Evolutionary conservation across 1,140 invertebrate genomes (phyloP).

Genomic region (Heliothis subflexa): DNA sequence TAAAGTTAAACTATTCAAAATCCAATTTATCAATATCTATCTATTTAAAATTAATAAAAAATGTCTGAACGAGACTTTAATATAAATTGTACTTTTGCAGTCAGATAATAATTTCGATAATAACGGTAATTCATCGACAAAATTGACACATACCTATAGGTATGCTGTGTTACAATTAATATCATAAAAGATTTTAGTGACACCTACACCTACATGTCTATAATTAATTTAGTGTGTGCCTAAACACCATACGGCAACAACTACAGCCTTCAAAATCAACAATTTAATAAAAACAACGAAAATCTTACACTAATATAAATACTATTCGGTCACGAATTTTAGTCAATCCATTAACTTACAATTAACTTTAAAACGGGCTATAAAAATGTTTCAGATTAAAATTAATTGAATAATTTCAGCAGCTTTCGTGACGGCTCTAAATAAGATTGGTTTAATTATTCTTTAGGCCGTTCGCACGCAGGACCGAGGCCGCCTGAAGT

Average conservation of each 20-base stretch:
- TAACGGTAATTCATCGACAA: too few relatives aligned
- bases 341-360: neutral
- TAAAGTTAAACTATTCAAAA: too few relatives aligned
- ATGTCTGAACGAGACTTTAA: too few relatives aligned
- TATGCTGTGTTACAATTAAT: too few relatives aligned
- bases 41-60: too few relatives aligned
- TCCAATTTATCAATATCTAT: too few relatives aligned
- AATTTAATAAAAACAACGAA: neutral
- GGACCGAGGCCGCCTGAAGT: constrained; percentile 6
- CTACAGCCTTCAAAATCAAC: neutral
- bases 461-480: constrained; percentile 20
- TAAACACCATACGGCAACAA: neutral
- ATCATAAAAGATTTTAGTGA: too few relatives aligned
- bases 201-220: neutral
- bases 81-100: too few relatives aligned
- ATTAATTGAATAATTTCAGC: constrained; percentile 17
- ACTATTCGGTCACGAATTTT: neutral
- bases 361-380: neutral
- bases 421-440: constrained; percentile 20
- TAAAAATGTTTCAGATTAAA: neutral
- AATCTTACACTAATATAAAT: neutral
- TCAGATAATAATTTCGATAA: too few relatives aligned
- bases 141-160: too few relatives aligned
- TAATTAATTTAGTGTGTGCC: neutral
- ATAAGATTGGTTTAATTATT: constrained; percentile 25